A percentile compares a stretch with the other conserved stretches of the same genome.
phyloP scores from a whole-genome alignment of 2,797 vertebrate genomes.

The Malacoctenus gilli region DNA sequence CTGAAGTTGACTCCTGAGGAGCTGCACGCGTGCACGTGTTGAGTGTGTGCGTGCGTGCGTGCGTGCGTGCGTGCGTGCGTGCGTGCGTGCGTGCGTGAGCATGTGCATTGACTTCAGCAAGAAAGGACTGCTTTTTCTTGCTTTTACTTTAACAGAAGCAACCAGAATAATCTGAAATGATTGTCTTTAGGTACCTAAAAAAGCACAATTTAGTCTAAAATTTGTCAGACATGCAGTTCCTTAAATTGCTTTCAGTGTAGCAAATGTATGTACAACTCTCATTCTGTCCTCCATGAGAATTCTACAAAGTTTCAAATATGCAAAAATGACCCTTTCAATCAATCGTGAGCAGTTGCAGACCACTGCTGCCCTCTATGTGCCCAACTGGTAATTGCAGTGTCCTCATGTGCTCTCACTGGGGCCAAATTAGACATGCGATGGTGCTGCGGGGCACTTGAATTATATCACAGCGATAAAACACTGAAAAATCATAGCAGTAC shows the following conservation, averaged over 20 bases:
- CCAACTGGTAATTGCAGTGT: constrained; percentile 34
- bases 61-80: constrained; percentile 18
- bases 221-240: no score
- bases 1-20: constrained; percentile 44
- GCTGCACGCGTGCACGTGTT: constrained; percentile 25
- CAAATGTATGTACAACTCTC: constrained; percentile 17
- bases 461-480: constrained; percentile 10
- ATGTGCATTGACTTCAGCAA: no score
- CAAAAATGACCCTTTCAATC: neutral
- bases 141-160: no score
- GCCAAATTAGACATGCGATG: constrained; percentile 2
- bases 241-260: constrained; percentile 12
- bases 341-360: constrained; percentile 31
- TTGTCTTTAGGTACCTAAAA: neutral
- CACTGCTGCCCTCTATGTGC: constrained; percentile 74
- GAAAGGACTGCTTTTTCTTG: no score
- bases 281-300: constrained; percentile 8
- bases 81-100: neutral
- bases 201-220: neutral
- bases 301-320: no score
- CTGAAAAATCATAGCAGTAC: constrained; percentile 23
- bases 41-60: constrained; percentile 19
- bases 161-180: no score
- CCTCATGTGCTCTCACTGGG: neutral
- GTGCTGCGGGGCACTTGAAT: constrained; percentile 2